phyloP scores from a whole-genome alignment of 2,888 invertebrate genomes.

The Agrypnus murinus region DNA sequence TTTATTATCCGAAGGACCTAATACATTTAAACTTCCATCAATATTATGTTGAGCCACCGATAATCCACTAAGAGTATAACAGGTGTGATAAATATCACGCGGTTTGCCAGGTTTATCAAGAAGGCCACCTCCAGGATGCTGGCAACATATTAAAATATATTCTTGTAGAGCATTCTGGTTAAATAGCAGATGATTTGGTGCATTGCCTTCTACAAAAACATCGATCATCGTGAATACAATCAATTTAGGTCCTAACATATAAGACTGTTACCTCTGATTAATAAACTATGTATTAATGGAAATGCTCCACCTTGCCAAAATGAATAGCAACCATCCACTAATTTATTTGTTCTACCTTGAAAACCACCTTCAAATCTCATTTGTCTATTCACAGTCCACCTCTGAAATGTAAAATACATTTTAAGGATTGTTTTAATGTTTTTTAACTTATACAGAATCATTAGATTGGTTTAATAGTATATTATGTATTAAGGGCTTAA shows the following conservation, averaged over 20 bases:
- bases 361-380: slow-evolving; percentile 98
- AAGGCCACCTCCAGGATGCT: slow-evolving; percentile 89
- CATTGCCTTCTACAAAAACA: slow-evolving; percentile 71
- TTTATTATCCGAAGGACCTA: slow-evolving; percentile 82
- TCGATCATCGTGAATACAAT: too few species aligned
- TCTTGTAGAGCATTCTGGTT: slow-evolving; percentile 93
- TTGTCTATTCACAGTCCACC: slow-evolving; percentile 94
- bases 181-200: slow-evolving; percentile 81
- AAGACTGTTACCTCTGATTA: slow-evolving; percentile 71
- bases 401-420: slow-evolving; percentile 68
- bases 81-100: slow-evolving; percentile 97
- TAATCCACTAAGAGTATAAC: slow-evolving; percentile 95
- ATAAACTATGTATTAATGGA: slow-evolving; percentile 87
- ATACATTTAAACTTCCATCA: slow-evolving; percentile 73
- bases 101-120: slow-evolving; percentile 96
- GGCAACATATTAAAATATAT: slow-evolving; percentile 95
- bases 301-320: slow-evolving; percentile 99
- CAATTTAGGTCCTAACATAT: too few species aligned
- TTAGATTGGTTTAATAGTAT: too few species aligned
- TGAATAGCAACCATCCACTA: slow-evolving; percentile 99
- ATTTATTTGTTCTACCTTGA: slow-evolving; percentile 97
- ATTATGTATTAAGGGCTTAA: too few species aligned
- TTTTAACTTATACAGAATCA: too few species aligned
- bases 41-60: slow-evolving; percentile 89
- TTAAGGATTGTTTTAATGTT: too few species aligned